Evolutionary conservation across 2,113 vertebrate species (phyloP).

Genomic region (Redunca redunca): DNA sequence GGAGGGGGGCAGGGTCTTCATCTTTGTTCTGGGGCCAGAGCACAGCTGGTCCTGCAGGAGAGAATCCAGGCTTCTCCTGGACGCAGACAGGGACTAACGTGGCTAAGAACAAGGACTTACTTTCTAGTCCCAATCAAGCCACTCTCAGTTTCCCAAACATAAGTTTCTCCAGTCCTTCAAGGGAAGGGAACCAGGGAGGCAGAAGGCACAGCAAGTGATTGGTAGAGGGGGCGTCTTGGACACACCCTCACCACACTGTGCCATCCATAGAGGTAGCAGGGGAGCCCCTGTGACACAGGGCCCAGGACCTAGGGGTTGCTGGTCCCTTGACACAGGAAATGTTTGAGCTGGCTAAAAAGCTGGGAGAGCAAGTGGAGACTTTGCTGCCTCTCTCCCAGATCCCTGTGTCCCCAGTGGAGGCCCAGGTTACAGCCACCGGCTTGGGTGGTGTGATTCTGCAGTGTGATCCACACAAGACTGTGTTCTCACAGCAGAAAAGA

Average conservation of each 20-base stretch:
- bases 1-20: not conserved
- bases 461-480: not conserved
- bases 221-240: not conserved
- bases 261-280: not conserved
- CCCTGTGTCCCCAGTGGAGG: not conserved
- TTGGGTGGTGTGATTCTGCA: not conserved
- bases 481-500: not conserved
- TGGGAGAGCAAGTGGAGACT: not conserved
- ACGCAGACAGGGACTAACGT: not conserved
- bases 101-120: not conserved
- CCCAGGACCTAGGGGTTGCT: not conserved
- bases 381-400: not conserved
- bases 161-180: not conserved
- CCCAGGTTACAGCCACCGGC: not conserved
- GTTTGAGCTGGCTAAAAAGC: not conserved
- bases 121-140: not conserved
- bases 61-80: not conserved
- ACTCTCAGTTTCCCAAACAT: not conserved
- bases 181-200: not conserved
- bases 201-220: not conserved
- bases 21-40: not conserved
- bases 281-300: not conserved
- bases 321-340: not conserved
- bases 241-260: not conserved
- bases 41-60: not conserved